Evolutionary conservation across 1,140 invertebrate genomes (phyloP).

Genomic region (Dendrolimus kikuchii): DNA sequence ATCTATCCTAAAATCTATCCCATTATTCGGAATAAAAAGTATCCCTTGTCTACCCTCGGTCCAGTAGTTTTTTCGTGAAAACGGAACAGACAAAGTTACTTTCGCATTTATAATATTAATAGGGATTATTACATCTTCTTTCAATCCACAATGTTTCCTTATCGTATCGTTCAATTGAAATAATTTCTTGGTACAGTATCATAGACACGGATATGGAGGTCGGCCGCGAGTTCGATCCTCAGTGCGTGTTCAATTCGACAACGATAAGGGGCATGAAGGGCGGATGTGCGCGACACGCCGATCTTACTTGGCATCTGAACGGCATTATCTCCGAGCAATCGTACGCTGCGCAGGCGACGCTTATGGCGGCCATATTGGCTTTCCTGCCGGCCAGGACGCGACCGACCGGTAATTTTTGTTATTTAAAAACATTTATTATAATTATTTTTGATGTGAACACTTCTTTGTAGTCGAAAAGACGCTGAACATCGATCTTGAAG

Average conservation of each 20-base stretch:
- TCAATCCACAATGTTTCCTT: no score
- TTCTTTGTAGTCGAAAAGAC: no score
- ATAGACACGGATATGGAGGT: constrained; percentile 54
- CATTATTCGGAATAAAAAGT: no score
- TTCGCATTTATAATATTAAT: no score
- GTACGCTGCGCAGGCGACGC: constrained; percentile 27
- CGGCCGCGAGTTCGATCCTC: constrained; percentile 34
- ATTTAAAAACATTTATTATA: not conserved
- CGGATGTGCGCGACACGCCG: constrained; percentile 33
- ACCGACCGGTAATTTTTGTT: constrained; percentile 12
- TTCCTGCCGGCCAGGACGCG: constrained; percentile 15
- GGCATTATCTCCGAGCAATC: constrained; percentile 20
- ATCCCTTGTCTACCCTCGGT: no score
- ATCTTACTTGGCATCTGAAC: constrained; percentile 26
- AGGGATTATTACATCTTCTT: no score
- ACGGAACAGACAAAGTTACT: no score
- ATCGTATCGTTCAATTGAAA: no score
- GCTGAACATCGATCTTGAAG: no score
- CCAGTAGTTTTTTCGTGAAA: no score
- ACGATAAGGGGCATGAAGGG: constrained; percentile 35
- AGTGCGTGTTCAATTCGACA: constrained; percentile 28
- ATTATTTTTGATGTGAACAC: no score
- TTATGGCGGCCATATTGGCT: constrained; percentile 23
- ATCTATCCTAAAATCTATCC: no score
- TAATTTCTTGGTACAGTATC: constrained; percentile 22